These are phyloP conservation scores for Aethes cnicana DNA, from an alignment of 2,888 invertebrate genomes.

Conservation along the genomic window DNA sequence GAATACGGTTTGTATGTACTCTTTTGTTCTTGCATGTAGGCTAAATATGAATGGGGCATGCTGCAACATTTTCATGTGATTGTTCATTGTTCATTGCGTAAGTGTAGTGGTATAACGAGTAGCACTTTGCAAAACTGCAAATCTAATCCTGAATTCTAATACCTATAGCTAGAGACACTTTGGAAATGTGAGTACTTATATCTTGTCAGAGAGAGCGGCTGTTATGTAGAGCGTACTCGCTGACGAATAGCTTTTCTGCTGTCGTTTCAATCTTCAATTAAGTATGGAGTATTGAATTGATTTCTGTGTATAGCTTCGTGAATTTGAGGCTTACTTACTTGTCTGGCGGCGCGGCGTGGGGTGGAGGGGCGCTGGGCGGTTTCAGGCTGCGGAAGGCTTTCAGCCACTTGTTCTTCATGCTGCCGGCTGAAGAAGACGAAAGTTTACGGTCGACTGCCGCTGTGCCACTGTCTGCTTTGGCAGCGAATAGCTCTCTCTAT, in stretches of 20 bases:
- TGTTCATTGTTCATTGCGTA: background rate
- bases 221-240: too few species aligned
- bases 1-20: conserved; percentile 2
- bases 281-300: background rate
- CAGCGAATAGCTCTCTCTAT: conserved; percentile 93
- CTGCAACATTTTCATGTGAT: background rate
- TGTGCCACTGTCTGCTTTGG: conserved; percentile 88
- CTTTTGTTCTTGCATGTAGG: conserved; percentile 23
- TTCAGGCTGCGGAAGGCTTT: conserved; percentile 98
- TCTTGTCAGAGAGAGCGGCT: too few species aligned
- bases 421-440: conserved; percentile 91
- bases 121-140: too few species aligned
- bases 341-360: conserved; percentile 71
- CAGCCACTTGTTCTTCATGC: conserved; percentile 98
- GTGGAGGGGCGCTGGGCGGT: conserved; percentile 85
- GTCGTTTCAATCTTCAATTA: background rate
- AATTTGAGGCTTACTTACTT: conserved; percentile 55
- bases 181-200: too few species aligned
- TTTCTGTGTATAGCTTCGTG: background rate
- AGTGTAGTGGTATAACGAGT: background rate
- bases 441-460: conserved; percentile 90
- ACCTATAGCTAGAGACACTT: too few species aligned
- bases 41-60: conserved; percentile 16
- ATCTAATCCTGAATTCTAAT: too few species aligned
- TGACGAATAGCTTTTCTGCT: too few species aligned